phyloP scores from a whole-genome alignment of 2,888 invertebrate genomes.

The Toxonevra muliebris region DNA sequence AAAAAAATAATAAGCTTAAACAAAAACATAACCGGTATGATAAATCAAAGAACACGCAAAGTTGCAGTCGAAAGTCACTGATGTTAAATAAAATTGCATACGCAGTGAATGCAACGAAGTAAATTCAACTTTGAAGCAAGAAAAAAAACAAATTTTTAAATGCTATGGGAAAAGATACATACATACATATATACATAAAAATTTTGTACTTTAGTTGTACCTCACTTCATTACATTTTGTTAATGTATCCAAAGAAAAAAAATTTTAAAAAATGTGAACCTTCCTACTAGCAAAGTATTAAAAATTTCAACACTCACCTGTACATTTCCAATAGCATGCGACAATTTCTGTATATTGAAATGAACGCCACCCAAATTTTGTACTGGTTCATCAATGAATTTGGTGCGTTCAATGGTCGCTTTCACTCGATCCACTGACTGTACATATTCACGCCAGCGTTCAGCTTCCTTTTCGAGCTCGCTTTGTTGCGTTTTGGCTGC shows the following conservation, averaged over 20 bases:
- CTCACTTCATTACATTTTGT: too few species aligned
- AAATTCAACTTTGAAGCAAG: too few species aligned
- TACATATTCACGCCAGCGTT: slow-evolving; percentile 87
- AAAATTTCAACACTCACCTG: slow-evolving; percentile 71
- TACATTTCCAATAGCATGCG: slow-evolving; percentile 76
- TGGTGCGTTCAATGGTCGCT: slow-evolving; percentile 77
- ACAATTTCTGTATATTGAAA: slow-evolving; percentile 83
- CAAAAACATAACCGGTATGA: slow-evolving; percentile 33
- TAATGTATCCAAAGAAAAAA: too few species aligned
- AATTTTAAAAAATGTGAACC: too few species aligned
- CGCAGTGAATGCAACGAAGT: too few species aligned
- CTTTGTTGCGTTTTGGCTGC: slow-evolving; percentile 84
- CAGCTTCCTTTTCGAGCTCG: slow-evolving; percentile 81
- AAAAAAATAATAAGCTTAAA: slow-evolving; percentile 20
- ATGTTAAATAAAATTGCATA: too few species aligned
- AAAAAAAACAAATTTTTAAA: too few species aligned
- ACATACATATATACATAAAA: too few species aligned
- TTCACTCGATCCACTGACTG: slow-evolving; percentile 81
- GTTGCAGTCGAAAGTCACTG: too few species aligned
- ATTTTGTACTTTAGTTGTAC: too few species aligned
- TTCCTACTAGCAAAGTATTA: too few species aligned
- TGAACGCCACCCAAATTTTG: slow-evolving; percentile 83
- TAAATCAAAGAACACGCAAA: slow-evolving; percentile 11
- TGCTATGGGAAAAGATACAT: too few species aligned
- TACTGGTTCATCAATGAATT: slow-evolving; percentile 81